phyloP scores from a whole-genome alignment of 2,888 invertebrate species.

The Allygus modestus region DNA sequence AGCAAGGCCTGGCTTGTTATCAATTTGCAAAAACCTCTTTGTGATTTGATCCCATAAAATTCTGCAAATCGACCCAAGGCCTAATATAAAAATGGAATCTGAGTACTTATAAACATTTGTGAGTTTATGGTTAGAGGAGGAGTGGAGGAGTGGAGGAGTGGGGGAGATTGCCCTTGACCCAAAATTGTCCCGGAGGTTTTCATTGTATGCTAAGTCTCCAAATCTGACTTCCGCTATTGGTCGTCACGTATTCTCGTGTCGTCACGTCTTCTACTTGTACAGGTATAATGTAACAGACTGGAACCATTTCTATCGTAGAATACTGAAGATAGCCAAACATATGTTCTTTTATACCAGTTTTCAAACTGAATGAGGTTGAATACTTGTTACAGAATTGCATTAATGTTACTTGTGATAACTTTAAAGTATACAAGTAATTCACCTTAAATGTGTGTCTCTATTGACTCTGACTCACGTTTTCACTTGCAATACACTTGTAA shows the following conservation, averaged over 20 bases:
- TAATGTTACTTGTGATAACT: too few relatives aligned
- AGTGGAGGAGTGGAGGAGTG: neutral
- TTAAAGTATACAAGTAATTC: too few relatives aligned
- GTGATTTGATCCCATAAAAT: slow-evolving; percentile 28
- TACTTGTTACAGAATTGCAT: too few relatives aligned
- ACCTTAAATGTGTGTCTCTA: too few relatives aligned
- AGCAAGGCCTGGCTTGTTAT: slow-evolving; percentile 28
- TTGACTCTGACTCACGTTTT: too few relatives aligned
- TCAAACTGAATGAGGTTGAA: too few relatives aligned
- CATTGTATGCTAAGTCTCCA: slow-evolving; percentile 38
- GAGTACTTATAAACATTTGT: neutral
- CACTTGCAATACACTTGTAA: too few relatives aligned
- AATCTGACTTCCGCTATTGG: slow-evolving; percentile 24
- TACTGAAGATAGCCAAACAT: too few relatives aligned
- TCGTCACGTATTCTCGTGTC: slow-evolving; percentile 1
- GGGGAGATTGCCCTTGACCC: slow-evolving; percentile 6
- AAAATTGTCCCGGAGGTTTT: neutral
- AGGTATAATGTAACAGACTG: neutral
- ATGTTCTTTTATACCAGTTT: too few relatives aligned
- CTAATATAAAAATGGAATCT: neutral
- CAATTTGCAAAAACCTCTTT: slow-evolving; percentile 29
- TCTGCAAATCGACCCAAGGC: neutral
- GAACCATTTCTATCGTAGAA: neutral
- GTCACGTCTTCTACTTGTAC: neutral
- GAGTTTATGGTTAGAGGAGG: neutral